Evolutionary conservation across 2,888 invertebrate genomes (phyloP).

Genomic region (Amphimallon solstitiale): DNA sequence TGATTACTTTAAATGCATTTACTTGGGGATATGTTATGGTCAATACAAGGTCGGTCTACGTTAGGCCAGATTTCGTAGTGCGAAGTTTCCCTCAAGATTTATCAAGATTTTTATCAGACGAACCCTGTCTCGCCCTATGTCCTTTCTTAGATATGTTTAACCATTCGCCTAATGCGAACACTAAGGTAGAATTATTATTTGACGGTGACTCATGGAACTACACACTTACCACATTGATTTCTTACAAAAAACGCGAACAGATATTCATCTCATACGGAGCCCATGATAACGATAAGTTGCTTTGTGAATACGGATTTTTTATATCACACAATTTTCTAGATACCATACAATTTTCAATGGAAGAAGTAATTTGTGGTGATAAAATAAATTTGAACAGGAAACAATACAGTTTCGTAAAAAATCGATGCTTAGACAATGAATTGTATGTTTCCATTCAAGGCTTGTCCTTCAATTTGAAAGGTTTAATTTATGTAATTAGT

Average conservation of each 20-base stretch:
- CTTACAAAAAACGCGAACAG: conserved; percentile 73
- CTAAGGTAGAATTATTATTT: conserved; percentile 60
- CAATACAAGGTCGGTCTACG: conserved; percentile 85
- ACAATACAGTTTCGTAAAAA: conserved; percentile 71
- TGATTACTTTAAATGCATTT: conserved; percentile 69
- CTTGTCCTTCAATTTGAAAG: conserved; percentile 73
- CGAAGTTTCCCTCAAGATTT: conserved; percentile 57
- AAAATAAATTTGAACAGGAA: conserved; percentile 52
- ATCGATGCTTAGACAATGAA: conserved; percentile 70
- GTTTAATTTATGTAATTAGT: conserved; percentile 54
- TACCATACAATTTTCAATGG: conserved; percentile 70
- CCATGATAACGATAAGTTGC: conserved; percentile 82
- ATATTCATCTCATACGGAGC: conserved; percentile 91
- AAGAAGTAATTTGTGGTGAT: conserved; percentile 60
- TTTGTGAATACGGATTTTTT: conserved; percentile 89
- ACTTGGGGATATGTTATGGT: conserved; percentile 87
- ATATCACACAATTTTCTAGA: conserved; percentile 75
- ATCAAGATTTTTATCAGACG: conserved; percentile 65
- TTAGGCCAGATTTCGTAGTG: conserved; percentile 67
- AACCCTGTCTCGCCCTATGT: conserved; percentile 78
- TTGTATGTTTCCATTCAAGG: conserved; percentile 73
- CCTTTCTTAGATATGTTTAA: conserved; percentile 93
- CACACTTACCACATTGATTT: conserved; percentile 66
- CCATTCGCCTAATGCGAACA: conserved; percentile 75
- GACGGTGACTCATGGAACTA: conserved; percentile 62